These are phyloP conservation scores for Zenarchopterus dispar DNA, from an alignment of 2,797 vertebrate species.

Conservation along the genomic window DNA sequence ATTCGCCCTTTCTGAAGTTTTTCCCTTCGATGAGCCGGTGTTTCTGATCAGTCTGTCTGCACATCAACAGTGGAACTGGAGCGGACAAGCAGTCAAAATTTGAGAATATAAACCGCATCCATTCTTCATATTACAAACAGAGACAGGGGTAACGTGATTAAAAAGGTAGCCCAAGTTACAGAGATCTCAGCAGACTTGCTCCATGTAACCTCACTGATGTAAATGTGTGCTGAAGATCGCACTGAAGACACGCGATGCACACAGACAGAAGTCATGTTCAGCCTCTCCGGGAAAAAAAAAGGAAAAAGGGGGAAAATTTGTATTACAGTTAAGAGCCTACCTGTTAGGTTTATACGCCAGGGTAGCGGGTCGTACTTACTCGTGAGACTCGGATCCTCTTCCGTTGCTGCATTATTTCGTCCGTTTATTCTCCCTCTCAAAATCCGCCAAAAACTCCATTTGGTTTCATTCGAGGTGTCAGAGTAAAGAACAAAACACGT, in stretches of 20 bases:
- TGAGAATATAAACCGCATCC: background rate
- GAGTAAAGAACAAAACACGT: slow-evolving; percentile 5
- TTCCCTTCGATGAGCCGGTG: slow-evolving; percentile 18
- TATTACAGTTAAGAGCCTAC: slow-evolving; percentile 14
- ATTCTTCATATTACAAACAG: background rate
- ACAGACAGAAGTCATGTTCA: slow-evolving; percentile 21
- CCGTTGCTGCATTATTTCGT: slow-evolving; percentile 64
- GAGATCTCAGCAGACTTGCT: slow-evolving; percentile 48
- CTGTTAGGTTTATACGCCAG: slow-evolving; percentile 39
- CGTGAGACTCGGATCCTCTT: slow-evolving; percentile 59
- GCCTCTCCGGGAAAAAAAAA: background rate
- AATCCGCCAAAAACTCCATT: slow-evolving; percentile 52
- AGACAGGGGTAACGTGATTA: slow-evolving; percentile 13
- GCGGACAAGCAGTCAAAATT: slow-evolving; percentile 19
- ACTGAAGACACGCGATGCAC: slow-evolving; percentile 15
- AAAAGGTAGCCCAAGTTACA: slow-evolving; percentile 54
- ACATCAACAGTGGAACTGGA: slow-evolving; percentile 23
- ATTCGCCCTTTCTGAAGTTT: slow-evolving; percentile 63
- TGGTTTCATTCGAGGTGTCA: slow-evolving; percentile 40
- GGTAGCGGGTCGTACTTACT: slow-evolving; percentile 75
- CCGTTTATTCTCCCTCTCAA: slow-evolving; percentile 21
- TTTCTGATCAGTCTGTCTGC: slow-evolving; percentile 17
- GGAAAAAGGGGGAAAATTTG: background rate
- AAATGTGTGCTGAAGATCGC: background rate
- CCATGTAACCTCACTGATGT: slow-evolving; percentile 23